Evolutionary conservation across 2,797 vertebrate genomes (phyloP).

Genomic region (Xiphophorus birchmanni): DNA sequence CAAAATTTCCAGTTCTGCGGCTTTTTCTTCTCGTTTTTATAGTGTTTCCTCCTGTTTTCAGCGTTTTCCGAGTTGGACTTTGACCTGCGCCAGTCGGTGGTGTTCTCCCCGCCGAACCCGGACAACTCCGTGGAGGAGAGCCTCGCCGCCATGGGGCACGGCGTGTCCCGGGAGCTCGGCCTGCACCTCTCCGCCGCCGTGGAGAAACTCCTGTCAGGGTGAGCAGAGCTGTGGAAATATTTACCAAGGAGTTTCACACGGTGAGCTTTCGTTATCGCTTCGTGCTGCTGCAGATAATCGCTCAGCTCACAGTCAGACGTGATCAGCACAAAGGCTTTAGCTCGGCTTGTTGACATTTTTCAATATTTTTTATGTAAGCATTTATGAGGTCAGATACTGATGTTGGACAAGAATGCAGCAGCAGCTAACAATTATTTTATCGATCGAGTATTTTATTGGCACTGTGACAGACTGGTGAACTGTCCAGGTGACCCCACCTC

Average conservation of each 20-base stretch:
- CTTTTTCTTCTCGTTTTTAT: neutral
- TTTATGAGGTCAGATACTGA: neutral
- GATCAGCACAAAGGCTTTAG: neutral
- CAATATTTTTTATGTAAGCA: neutral
- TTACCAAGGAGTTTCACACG: neutral
- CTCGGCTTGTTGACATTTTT: neutral
- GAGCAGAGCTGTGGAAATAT: constrained; percentile 32
- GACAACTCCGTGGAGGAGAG: constrained; percentile 91
- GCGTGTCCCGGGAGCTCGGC: constrained; percentile 81
- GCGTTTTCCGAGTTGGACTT: constrained; percentile 87
- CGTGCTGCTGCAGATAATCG: neutral
- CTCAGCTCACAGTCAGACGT: neutral
- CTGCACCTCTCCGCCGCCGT: constrained; percentile 81
- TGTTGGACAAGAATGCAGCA: neutral
- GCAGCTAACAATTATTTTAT: too few relatives aligned
- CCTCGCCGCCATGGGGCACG: constrained; percentile 86
- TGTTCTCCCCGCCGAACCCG: constrained; percentile 90
- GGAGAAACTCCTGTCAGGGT: constrained; percentile 87
- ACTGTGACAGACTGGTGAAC: too few relatives aligned
- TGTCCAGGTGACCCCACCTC: too few relatives aligned
- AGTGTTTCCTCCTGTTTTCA: constrained; percentile 45
- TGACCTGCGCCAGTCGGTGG: constrained; percentile 87
- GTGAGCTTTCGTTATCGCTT: neutral
- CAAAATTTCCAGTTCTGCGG: neutral
- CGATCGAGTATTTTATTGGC: too few relatives aligned